Evolutionary conservation across 1,140 invertebrate genomes (phyloP), one percentile per base, ranked within the genome.

Genomic region (Lucilia sericata): DNA sequence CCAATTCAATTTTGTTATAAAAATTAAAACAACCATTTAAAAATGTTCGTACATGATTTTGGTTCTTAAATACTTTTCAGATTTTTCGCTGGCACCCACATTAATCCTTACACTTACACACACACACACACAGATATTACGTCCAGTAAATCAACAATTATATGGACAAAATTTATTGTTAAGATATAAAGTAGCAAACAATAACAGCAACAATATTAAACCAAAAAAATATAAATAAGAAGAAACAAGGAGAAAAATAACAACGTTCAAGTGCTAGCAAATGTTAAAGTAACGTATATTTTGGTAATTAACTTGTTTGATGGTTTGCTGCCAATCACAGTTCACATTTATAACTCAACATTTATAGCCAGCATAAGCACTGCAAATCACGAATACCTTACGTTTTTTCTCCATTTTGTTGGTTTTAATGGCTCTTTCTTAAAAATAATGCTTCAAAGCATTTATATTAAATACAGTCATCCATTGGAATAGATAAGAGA

Each of bases 231-330:
- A 60, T 13, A 5, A 60, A 60, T 3, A 60, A 14, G 55, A n/a
- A 17, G 14, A 60, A 60, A 60, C 14, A 60, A 17, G 7, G 0
- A 42, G 42, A 7, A 42, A 36, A 36, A 36, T 36, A 8, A 8
- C 36, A 36, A 36, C 3, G 36, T 36, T 4, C 36, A 36, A 36
- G 36, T 36, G 36, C 3, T 36, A 36, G 36, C 8, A 36, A 8
- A 7, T 42, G 42, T 2, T 8, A 0, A 42, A 42, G 42, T 60
- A 60, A 60, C 55, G 51, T 60, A n/a, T 60, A 60, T 60, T 60
- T 60, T 78, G 75, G 75, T 78, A 78, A 78, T 78, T 78, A 78
- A 78, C 75, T 78, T 78, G 42, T 78, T 78, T 78, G 42, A 78
- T 78, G 75, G 75, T 47, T n/a, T 78, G 75, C 36, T 78, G 75